Evolutionary conservation across 2,888 invertebrate genomes (phyloP).

Genomic region (Opisthograptis luteolata): DNA sequence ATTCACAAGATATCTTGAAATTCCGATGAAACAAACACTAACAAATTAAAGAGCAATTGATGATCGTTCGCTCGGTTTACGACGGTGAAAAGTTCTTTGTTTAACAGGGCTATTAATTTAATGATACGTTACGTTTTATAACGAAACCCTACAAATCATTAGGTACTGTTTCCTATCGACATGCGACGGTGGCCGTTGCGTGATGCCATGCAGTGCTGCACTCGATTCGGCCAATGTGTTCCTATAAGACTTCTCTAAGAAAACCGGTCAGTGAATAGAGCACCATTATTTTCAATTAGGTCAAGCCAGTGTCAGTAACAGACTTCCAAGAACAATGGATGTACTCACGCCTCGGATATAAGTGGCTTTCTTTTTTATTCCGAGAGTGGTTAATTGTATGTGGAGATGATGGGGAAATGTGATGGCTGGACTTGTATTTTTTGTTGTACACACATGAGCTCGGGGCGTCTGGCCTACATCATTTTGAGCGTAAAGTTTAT

Average conservation of each 20-base stretch:
- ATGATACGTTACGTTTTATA: constrained; percentile 66
- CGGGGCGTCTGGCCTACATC: constrained; percentile 59
- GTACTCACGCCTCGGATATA: constrained; percentile 73
- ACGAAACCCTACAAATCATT: constrained; percentile 53
- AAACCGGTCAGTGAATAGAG: constrained; percentile 71
- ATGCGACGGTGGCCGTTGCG: constrained; percentile 31
- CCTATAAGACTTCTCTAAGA: constrained; percentile 67
- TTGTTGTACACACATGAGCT: constrained; percentile 44
- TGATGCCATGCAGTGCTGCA: no score
- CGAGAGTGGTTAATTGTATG: constrained; percentile 74
- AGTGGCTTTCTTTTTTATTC: constrained; percentile 77
- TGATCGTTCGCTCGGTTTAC: constrained; percentile 40
- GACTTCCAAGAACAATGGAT: constrained; percentile 78
- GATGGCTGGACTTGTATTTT: constrained; percentile 61
- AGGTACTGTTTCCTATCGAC: constrained; percentile 28
- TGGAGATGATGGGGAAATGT: constrained; percentile 69
- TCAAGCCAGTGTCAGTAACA: constrained; percentile 75
- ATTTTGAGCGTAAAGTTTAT: constrained; percentile 46
- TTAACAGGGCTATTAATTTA: constrained; percentile 64
- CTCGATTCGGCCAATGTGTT: constrained; percentile 60
- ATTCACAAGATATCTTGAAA: constrained; percentile 14
- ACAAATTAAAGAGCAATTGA: constrained; percentile 40
- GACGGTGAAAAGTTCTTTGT: constrained; percentile 54
- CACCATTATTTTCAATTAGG: constrained; percentile 83
- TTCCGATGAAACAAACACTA: constrained; percentile 19